phyloP scores from a whole-genome alignment of 2,888 invertebrate species.

The Lycocerus yunnanus region DNA sequence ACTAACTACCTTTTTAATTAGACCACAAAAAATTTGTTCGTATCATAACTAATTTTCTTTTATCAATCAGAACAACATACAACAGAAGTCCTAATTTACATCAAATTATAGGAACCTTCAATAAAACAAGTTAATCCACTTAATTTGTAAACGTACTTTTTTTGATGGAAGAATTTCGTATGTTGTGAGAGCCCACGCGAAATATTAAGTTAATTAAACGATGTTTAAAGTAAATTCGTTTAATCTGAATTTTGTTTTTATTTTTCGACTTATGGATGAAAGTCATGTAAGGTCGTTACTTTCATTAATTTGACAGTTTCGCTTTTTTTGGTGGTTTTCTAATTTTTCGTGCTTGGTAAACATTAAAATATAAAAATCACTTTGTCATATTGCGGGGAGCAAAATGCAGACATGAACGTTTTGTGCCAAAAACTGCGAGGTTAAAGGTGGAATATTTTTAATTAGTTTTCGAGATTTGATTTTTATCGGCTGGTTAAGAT shows the following conservation, averaged over 20 bases:
- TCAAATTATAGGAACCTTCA: conserved; percentile 4
- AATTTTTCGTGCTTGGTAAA: background rate
- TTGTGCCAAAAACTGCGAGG: background rate
- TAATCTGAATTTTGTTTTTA: background rate
- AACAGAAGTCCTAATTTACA: conserved; percentile 6
- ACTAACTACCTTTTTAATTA: background rate
- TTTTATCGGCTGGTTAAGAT: background rate
- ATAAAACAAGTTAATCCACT: conserved; percentile 14
- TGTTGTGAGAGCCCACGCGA: background rate
- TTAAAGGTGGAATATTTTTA: background rate
- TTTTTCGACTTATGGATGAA: background rate
- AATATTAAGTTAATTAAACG: background rate
- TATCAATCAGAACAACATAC: background rate
- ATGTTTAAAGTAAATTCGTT: background rate
- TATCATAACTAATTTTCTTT: background rate
- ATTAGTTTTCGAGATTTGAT: background rate
- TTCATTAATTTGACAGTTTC: background rate
- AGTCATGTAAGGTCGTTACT: background rate
- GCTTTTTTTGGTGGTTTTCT: background rate
- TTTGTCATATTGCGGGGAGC: background rate
- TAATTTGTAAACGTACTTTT: conserved; percentile 10
- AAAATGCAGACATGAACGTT: background rate
- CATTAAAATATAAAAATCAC: background rate
- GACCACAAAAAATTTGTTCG: background rate
- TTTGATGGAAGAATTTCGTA: background rate